These are phyloP conservation scores for Apodemia hepburni DNA, from an alignment of 2,888 invertebrate species.

Conservation along the genomic window DNA sequence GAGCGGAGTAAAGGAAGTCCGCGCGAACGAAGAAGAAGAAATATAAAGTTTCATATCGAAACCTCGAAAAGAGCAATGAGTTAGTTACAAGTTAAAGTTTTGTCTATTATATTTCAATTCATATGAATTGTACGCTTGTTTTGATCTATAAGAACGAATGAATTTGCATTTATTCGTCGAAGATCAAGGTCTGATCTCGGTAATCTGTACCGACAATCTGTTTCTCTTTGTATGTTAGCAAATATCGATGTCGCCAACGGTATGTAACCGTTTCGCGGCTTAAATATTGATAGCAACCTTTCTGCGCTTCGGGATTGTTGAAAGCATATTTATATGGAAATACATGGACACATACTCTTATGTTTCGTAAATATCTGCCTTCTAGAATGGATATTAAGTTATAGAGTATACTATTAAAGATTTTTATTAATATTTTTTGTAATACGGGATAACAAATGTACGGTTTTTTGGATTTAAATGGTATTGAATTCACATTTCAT, in stretches of 20 bases:
- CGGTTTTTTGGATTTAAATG: too few relatives aligned
- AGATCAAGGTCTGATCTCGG: not conserved
- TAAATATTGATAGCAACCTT: conserved; percentile 13
- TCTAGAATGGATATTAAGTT: not conserved
- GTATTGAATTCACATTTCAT: too few relatives aligned
- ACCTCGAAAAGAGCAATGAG: too few relatives aligned
- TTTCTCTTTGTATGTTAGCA: conserved; percentile 1
- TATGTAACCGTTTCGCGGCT: not conserved
- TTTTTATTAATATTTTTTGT: not conserved
- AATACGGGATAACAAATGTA: too few relatives aligned
- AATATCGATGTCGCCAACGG: not conserved
- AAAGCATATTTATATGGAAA: conserved; percentile 15
- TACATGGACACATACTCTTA: not conserved
- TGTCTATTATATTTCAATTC: too few relatives aligned
- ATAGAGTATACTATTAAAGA: not conserved
- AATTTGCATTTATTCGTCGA: not conserved
- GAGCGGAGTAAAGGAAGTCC: too few relatives aligned
- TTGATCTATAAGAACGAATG: too few relatives aligned
- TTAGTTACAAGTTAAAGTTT: too few relatives aligned
- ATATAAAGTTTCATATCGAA: too few relatives aligned
- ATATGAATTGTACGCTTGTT: too few relatives aligned
- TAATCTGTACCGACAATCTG: conserved; percentile 8
- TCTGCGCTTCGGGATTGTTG: conserved; percentile 2
- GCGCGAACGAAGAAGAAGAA: too few relatives aligned
- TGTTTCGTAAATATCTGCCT: conserved; percentile 3